Evolutionary conservation across 2,797 vertebrate species (phyloP).

Genomic region (Numenius phaeopus): DNA sequence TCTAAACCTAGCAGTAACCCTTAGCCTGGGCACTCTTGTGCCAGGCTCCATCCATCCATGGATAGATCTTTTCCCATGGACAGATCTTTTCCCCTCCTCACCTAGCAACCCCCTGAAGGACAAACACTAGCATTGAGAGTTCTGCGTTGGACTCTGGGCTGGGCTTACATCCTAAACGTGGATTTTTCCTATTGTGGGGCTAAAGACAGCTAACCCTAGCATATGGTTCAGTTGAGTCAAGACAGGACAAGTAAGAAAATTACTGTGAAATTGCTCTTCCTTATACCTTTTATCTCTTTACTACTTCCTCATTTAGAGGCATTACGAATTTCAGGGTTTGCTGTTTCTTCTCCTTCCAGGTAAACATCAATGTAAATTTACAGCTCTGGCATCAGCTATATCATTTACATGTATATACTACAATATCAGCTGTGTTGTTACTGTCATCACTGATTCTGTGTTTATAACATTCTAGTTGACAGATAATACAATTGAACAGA

Average conservation of each 20-base stretch:
- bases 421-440: not conserved
- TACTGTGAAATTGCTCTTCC: not conserved
- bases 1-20: not conserved
- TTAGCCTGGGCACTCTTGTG: not conserved
- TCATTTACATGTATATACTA: not conserved
- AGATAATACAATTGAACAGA: conserved; percentile 2
- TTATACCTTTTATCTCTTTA: not conserved
- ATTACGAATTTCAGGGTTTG: not conserved
- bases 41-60: not conserved
- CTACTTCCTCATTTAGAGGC: not conserved
- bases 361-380: conserved; percentile 9
- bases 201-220: not conserved
- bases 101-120: not conserved
- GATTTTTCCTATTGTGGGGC: not conserved
- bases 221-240: not conserved
- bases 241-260: not conserved
- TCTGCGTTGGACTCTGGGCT: not conserved
- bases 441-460: not conserved
- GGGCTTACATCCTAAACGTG: not conserved
- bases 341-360: not conserved
- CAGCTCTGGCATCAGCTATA: not conserved
- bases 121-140: not conserved
- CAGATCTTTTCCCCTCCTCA: not conserved
- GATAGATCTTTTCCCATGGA: not conserved
- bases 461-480: not conserved